These are phyloP conservation scores for Cosmia trapezina DNA, from an alignment of 2,888 invertebrate species.

Conservation along the genomic window DNA sequence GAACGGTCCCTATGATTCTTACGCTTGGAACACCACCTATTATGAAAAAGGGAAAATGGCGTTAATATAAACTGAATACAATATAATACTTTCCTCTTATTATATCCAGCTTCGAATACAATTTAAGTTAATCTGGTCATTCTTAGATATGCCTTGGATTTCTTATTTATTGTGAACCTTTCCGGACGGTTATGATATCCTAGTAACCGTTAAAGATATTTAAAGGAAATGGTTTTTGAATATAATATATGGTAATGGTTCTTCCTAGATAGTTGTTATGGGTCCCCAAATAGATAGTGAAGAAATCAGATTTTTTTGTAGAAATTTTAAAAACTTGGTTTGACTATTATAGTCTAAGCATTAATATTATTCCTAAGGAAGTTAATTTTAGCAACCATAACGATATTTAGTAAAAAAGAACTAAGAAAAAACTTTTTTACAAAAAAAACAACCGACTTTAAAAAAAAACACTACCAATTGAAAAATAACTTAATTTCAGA, in stretches of 20 bases:
- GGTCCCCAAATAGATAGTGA: neutral
- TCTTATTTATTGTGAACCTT: slow-evolving; percentile 53
- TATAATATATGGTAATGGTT: slow-evolving; percentile 21
- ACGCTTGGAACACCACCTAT: slow-evolving; percentile 15
- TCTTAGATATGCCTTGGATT: slow-evolving; percentile 28
- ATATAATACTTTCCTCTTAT: slow-evolving; percentile 48
- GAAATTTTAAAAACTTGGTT: neutral
- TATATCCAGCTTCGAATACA: slow-evolving; percentile 15
- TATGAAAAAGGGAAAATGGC: slow-evolving; percentile 33
- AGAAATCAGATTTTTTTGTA: neutral
- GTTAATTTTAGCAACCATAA: too few species aligned
- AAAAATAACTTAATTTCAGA: too few species aligned
- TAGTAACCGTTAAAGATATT: slow-evolving; percentile 5
- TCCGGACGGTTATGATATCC: slow-evolving; percentile 19
- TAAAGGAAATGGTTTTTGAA: slow-evolving; percentile 33
- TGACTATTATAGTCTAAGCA: neutral
- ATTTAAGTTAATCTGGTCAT: slow-evolving; percentile 25
- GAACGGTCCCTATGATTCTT: slow-evolving; percentile 32
- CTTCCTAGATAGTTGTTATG: neutral
- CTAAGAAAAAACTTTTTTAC: too few species aligned
- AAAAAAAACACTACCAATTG: too few species aligned
- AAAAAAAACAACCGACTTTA: too few species aligned
- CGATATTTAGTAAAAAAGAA: too few species aligned
- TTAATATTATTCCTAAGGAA: neutral
- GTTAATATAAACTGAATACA: slow-evolving; percentile 47